Evolutionary conservation across 2,797 vertebrate species (phyloP).

Genomic region (Artibeus jamaicensis): DNA sequence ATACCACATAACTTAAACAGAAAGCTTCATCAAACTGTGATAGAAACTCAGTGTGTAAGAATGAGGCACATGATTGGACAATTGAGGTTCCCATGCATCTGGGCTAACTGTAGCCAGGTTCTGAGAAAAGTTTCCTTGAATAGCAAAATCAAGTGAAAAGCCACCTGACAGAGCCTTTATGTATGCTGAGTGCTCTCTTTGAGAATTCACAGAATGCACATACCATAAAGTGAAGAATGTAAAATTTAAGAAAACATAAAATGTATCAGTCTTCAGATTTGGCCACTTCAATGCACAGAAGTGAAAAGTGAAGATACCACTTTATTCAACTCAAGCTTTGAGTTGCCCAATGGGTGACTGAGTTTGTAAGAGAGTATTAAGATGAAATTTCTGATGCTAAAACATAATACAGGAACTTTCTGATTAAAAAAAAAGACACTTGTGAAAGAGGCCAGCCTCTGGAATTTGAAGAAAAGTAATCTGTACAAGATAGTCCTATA

Average conservation of each 20-base stretch:
- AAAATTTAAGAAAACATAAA: background rate
- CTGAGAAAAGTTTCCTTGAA: background rate
- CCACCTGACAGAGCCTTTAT: background rate
- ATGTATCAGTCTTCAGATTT: constrained; percentile 12
- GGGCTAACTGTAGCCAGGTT: background rate
- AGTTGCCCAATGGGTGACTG: background rate
- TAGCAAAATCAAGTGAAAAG: constrained; percentile 23
- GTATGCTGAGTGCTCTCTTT: background rate
- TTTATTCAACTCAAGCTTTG: background rate
- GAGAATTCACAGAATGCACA: background rate
- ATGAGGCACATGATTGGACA: background rate
- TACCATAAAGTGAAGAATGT: background rate
- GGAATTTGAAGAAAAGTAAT: background rate
- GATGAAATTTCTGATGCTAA: background rate
- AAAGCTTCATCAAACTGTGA: background rate
- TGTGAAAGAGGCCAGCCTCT: background rate
- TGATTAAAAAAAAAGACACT: background rate
- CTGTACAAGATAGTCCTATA: background rate
- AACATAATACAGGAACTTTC: background rate
- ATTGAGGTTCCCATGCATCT: background rate
- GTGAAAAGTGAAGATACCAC: background rate
- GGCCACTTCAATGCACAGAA: background rate
- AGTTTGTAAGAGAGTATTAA: background rate
- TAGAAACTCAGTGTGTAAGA: background rate
- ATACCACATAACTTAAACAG: background rate